Evolutionary conservation across 2,797 vertebrate genomes (phyloP).

Genomic region (Lacerta viridis): DNA sequence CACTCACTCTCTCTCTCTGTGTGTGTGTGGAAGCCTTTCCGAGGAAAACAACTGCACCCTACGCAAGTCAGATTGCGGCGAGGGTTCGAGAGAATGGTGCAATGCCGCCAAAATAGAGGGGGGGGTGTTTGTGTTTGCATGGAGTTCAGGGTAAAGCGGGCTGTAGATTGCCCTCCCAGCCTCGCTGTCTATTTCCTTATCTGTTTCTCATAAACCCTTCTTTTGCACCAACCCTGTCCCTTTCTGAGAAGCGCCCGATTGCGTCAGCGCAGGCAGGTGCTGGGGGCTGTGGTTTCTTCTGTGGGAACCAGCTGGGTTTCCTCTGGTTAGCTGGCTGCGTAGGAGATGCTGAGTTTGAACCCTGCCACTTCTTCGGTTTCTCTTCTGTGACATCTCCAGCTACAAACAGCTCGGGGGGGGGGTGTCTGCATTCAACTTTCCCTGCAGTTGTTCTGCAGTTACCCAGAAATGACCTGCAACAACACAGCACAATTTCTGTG

Average conservation of each 20-base stretch:
- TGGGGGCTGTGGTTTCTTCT: constrained; percentile 9
- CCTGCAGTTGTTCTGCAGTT: neutral
- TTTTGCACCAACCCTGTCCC: neutral
- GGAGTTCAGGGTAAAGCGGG: rapidly evolving
- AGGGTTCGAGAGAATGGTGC: too few species aligned
- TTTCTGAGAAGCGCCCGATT: constrained; percentile 37
- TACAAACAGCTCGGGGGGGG: neutral
- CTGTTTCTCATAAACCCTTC: constrained; percentile 35
- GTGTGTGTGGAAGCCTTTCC: neutral
- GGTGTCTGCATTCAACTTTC: neutral
- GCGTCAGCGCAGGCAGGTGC: constrained; percentile 1
- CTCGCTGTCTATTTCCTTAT: neutral
- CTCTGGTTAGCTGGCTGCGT: constrained; percentile 14
- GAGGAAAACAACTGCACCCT: neutral
- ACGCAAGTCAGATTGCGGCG: too few species aligned
- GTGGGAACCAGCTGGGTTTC: constrained; percentile 29
- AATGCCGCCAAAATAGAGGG: neutral
- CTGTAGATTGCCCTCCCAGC: too few species aligned
- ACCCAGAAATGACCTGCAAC: neutral
- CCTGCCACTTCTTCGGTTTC: too few species aligned
- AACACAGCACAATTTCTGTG: neutral
- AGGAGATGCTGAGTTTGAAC: neutral
- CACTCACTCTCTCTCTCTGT: neutral
- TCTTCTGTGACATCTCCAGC: neutral
- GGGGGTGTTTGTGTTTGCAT: neutral